Evolutionary conservation across 1,140 invertebrate genomes (phyloP), one percentile per base, ranked within the genome.

Genomic region (Heliconius congener): DNA sequence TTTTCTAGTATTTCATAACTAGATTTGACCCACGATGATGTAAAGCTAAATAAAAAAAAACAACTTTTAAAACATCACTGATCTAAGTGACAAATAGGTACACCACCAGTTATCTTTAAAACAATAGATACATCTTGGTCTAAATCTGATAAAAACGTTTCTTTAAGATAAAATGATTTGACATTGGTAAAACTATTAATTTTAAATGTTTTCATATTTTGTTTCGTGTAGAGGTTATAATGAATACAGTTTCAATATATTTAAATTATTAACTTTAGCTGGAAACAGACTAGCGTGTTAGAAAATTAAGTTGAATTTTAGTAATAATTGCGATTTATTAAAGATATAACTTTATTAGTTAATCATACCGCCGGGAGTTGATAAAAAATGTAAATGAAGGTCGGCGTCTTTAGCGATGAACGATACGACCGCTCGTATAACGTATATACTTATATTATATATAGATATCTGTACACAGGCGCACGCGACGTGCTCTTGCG

Each of bases 321-420:
- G 3, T 66, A 30, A 27, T 66, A 13, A 66, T 8, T 27, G 6
- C 5, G 0, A 66, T 30, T 66, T 73, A 23, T 19, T 27, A 30
- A 66, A 16, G 3, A 30, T 30, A 6, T 27, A 30, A 66, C 4
- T 66, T 66, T 30, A 30, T 27, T 27, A 13, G 27, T 27, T 66
- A 30, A 66, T 60, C 16, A 27, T 5, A 1, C 8, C 60, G 27
- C 27, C 23, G 60, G 60, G 60, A 66, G 60, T 66, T 66, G 60
- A 66, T 66, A 66, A 66, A 66, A 66, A 66, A 66, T 66, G 60
- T 66, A 66, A 66, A 66, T 30, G 23, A 66, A 66, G 23, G 60
- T 66, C 60, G 60, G 60, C 60, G 9, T 13, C 27, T 27, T 66
- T 66, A 23, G 60, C 30, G 27, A 30, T 66, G 60, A 66, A 66